Percentiles rank a stretch among this genome's conserved stretches.
These are phyloP conservation scores for Andrena flavipes DNA, from an alignment of 2,888 invertebrate species.

Conservation along the genomic window DNA sequence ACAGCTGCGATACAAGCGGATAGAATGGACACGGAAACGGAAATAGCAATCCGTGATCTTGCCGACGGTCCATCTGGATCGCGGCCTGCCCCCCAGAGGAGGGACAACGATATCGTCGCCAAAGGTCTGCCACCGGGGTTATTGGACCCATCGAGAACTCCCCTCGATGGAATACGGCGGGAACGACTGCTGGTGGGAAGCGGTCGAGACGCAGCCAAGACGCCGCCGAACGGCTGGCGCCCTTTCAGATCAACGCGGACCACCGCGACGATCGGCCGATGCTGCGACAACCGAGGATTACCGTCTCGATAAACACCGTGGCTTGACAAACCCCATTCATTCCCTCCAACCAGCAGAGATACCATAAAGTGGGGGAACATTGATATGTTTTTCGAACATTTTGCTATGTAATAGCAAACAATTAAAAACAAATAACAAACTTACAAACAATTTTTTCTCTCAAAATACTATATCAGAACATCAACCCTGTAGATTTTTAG, in stretches of 20 bases:
- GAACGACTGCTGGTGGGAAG: conserved; percentile 44
- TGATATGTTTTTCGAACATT: no score
- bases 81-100: neutral
- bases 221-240: conserved; percentile 54
- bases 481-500: no score
- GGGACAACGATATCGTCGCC: conserved; percentile 38
- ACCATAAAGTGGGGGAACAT: no score
- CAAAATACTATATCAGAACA: no score
- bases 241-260: conserved; percentile 51
- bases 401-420: no score
- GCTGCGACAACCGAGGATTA: conserved; percentile 11
- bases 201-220: conserved; percentile 46
- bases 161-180: conserved; percentile 41
- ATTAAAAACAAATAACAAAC: no score
- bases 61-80: conserved; percentile 10
- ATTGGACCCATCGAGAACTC: conserved; percentile 58
- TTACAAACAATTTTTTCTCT: no score
- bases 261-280: conserved; percentile 42
- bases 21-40: conserved; percentile 37
- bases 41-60: conserved; percentile 36
- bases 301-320: no score
- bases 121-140: conserved; percentile 43
- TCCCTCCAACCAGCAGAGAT: no score
- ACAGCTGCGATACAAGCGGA: conserved; percentile 14
- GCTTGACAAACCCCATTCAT: no score